Conservation (phyloP, 2,113 vertebrate species). For the Fukomys damarensis region DNA sequence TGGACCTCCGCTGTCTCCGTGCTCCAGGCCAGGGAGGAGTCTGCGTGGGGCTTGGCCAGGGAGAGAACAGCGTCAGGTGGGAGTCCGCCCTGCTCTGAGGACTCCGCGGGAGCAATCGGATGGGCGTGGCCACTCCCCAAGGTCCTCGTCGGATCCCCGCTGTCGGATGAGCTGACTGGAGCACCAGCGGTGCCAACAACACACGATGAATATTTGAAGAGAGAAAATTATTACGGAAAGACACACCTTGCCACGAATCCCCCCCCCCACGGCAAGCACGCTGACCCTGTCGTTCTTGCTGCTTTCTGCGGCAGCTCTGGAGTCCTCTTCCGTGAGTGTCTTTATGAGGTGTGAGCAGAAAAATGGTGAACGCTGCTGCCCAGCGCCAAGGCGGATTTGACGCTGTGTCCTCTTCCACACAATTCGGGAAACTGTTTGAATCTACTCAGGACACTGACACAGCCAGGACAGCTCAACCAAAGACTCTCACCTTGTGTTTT, state of each 20-base stretch:
- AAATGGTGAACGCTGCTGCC: not conserved
- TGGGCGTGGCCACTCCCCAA: not conserved
- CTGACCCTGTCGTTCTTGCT: not conserved
- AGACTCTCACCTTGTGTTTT: not conserved
- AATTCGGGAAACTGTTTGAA: not conserved
- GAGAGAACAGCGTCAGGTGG: no score
- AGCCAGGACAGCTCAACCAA: not conserved
- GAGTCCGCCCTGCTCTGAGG: not conserved
- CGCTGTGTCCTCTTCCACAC: not conserved
- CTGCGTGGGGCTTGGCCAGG: no score
- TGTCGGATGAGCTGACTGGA: not conserved
- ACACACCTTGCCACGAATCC: not conserved
- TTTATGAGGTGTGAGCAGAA: not conserved
- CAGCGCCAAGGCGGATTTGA: not conserved
- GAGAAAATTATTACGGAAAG: not conserved
- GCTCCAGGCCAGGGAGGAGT: not conserved
- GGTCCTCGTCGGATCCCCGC: not conserved
- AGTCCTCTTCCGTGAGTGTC: not conserved
- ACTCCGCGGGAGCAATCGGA: not conserved
- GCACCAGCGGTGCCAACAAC: not conserved
- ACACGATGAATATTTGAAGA: not conserved
- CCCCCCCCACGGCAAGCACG: fast-evolving
- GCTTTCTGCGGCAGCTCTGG: not conserved
- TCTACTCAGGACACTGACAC: not conserved
- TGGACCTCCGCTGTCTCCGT: not conserved